Conservation (phyloP, 2,113 vertebrate species). For the Cercocebus atys region DNA sequence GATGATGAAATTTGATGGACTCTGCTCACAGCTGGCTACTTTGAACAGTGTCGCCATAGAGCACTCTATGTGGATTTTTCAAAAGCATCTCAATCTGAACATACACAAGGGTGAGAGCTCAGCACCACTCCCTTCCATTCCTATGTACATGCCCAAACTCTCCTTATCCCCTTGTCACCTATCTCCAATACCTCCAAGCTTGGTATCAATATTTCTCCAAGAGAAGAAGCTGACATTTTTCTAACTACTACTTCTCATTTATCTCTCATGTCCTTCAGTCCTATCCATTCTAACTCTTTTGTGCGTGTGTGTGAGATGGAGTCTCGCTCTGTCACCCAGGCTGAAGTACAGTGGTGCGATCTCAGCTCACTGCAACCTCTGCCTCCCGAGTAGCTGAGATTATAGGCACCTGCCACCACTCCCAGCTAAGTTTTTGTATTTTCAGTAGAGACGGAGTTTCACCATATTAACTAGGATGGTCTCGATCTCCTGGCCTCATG, state of each 20-base stretch:
- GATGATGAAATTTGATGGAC: not conserved
- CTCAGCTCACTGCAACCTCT: too few species aligned
- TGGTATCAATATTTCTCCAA: not conserved
- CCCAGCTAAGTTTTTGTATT: too few species aligned
- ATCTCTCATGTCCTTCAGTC: not conserved
- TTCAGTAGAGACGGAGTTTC: too few species aligned
- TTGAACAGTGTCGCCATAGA: not conserved
- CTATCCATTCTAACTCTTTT: not conserved
- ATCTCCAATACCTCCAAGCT: not conserved
- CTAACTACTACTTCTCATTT: not conserved
- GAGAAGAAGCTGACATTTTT: not conserved
- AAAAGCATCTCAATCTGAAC: not conserved
- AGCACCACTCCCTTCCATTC: not conserved
- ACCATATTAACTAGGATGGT: too few species aligned
- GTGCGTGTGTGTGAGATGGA: too few species aligned
- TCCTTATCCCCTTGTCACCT: not conserved
- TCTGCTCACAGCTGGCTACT: not conserved
- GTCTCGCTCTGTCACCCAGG: too few species aligned
- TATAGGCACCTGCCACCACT: too few species aligned
- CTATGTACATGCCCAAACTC: too few species aligned
- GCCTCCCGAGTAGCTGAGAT: too few species aligned
- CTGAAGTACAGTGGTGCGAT: too few species aligned
- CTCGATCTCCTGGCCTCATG: too few species aligned
- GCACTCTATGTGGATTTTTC: fast-evolving
- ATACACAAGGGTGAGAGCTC: not conserved